Conservation (phyloP, 2,113 vertebrate genomes). For the Phyllostomus discolor region DNA sequence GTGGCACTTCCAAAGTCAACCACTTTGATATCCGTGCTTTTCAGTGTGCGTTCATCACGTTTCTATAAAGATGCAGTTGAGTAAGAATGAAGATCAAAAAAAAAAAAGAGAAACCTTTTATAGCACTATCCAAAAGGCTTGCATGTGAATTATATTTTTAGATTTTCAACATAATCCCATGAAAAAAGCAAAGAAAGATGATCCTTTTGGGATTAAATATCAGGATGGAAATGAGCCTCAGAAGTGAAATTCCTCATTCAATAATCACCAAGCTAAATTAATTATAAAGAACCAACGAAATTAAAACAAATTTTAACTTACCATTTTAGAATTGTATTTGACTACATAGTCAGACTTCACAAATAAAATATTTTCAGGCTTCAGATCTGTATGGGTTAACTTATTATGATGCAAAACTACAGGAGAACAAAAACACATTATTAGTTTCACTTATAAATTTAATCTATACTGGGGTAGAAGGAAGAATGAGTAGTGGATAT, state of each 20-base stretch:
- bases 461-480: background rate
- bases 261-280: background rate
- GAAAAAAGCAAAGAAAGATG: background rate
- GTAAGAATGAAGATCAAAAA: background rate
- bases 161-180: background rate
- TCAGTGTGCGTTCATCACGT: constrained; percentile 91
- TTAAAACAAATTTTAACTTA: constrained; percentile 74
- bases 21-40: constrained; percentile 92
- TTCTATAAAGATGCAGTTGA: constrained; percentile 81
- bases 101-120: background rate
- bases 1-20: constrained; percentile 98
- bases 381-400: constrained; percentile 96
- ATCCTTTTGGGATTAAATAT: background rate
- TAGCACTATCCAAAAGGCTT: background rate
- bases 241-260: constrained; percentile 21
- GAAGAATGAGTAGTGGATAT: background rate
- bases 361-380: constrained; percentile 98
- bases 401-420: constrained; percentile 95
- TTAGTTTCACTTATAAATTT: constrained; percentile 25
- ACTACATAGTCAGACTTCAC: constrained; percentile 92
- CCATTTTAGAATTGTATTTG: constrained; percentile 92
- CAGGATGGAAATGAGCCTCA: background rate
- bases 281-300: background rate
- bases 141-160: background rate
- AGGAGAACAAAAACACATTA: constrained; percentile 63